phyloP scores from a whole-genome alignment of 2,888 invertebrate species.

The Gastracanthus pulcherrimus region DNA sequence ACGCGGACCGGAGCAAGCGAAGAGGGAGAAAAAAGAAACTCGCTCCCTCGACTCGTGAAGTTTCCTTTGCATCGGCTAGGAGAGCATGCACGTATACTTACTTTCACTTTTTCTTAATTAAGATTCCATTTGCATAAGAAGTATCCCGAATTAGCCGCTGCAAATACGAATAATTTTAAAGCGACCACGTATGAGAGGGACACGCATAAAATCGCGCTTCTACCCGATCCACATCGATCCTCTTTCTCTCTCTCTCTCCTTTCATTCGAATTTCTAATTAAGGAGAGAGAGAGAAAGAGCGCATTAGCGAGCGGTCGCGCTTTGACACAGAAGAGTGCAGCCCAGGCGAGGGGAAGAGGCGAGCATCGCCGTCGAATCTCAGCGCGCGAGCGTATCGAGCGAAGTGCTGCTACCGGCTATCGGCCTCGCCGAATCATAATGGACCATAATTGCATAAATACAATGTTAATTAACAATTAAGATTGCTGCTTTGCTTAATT shows the following conservation, averaged over 20 bases:
- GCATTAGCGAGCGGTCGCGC: not conserved
- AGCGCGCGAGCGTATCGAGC: too few species aligned
- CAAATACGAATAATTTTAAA: not conserved
- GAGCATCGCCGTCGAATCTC: too few species aligned
- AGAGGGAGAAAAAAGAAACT: too few species aligned
- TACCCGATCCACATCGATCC: not conserved
- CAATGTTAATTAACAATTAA: constrained; percentile 75
- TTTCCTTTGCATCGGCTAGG: too few species aligned
- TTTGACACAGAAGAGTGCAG: constrained; percentile 51
- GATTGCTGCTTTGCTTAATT: constrained; percentile 73
- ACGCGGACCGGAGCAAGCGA: too few species aligned
- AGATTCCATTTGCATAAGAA: constrained; percentile 29
- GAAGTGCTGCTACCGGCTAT: constrained; percentile 65
- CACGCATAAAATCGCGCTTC: not conserved
- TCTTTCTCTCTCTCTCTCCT: too few species aligned
- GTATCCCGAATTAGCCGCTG: not conserved
- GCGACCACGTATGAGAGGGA: too few species aligned
- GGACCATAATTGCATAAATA: constrained; percentile 74
- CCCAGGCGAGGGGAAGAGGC: constrained; percentile 65
- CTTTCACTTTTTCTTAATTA: constrained; percentile 38
- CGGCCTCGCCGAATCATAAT: constrained; percentile 69
- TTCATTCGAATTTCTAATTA: too few species aligned
- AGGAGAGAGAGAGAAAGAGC: not conserved
- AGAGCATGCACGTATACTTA: not conserved
- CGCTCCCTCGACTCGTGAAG: too few species aligned